phyloP scores from a whole-genome alignment of 2,888 invertebrate genomes.

The Parnassius orleans region DNA sequence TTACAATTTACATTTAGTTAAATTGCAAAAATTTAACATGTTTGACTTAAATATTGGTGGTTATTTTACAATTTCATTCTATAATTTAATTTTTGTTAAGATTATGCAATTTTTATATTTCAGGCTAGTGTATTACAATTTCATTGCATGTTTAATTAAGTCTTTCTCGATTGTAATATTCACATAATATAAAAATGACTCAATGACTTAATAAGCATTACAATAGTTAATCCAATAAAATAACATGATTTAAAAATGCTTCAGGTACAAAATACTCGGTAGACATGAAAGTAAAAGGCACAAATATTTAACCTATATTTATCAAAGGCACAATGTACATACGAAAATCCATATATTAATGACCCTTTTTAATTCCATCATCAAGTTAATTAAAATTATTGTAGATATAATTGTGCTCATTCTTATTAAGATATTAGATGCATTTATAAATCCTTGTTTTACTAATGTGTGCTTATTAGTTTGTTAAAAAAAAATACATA shows the following conservation, averaged over 20 bases:
- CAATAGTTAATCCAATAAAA: constrained; percentile 3
- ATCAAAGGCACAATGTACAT: constrained; percentile 74
- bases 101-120: too few relatives aligned
- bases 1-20: too few relatives aligned
- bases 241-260: constrained; percentile 21
- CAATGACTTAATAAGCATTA: constrained; percentile 2
- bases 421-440: neutral
- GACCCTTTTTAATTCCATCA: constrained; percentile 22
- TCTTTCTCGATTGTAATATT: neutral
- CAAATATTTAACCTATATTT: constrained; percentile 68
- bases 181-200: neutral
- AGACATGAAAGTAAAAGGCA: constrained; percentile 72
- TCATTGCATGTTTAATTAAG: too few relatives aligned
- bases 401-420: constrained; percentile 2
- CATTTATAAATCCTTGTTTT: too few relatives aligned
- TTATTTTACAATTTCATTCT: too few relatives aligned
- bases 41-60: too few relatives aligned
- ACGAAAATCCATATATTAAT: constrained; percentile 51
- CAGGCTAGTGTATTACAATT: too few relatives aligned
- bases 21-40: too few relatives aligned
- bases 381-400: constrained; percentile 8
- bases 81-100: too few relatives aligned
- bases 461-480: too few relatives aligned
- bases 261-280: constrained; percentile 68
- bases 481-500: too few relatives aligned